These are phyloP conservation scores for Cassiopea xamachana DNA, from an alignment of 30 jellyfish, hydroid and myxozoan species.

Conservation along the genomic window DNA sequence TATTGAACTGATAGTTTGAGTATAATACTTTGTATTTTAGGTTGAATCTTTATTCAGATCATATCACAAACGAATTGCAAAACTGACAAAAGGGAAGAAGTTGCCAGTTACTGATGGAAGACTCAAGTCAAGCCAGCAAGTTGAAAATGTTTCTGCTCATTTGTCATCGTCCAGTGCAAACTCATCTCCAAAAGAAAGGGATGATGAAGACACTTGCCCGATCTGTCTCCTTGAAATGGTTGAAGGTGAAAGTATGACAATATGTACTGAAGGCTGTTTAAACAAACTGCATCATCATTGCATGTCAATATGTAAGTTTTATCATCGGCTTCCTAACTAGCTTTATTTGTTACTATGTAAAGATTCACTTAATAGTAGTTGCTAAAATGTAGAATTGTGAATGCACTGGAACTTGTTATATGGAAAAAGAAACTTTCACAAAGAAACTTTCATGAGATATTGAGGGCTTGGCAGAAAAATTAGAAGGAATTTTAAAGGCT, in stretches of 20 bases:
- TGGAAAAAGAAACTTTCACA: no score
- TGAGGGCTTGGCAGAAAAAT: no score
- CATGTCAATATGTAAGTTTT: slow-evolving; percentile 97
- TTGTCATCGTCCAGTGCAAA: slow-evolving; percentile 30
- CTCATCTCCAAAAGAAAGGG: slow-evolving; percentile 72
- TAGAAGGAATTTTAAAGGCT: no score
- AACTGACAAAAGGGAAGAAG: slow-evolving; percentile 69
- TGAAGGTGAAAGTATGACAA: slow-evolving; percentile 98
- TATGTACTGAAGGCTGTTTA: slow-evolving; percentile 92
- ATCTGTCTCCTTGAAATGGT: slow-evolving; percentile 95
- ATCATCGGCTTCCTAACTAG: neutral
- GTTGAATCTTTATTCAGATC: slow-evolving; percentile 85
- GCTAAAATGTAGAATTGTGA: no score
- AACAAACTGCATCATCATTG: slow-evolving; percentile 97
- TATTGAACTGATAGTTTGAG: neutral
- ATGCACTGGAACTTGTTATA: no score
- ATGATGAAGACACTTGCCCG: slow-evolving; percentile 96
- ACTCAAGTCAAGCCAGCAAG: slow-evolving; percentile 20
- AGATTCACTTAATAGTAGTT: no score
- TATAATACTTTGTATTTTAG: slow-evolving; percentile 10
- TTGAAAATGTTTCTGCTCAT: neutral
- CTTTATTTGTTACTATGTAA: no score
- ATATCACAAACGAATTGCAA: slow-evolving; percentile 78
- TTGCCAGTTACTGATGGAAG: slow-evolving; percentile 61
- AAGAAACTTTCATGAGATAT: no score